Percentiles rank a stretch among this genome's conserved stretches.
Conservation (phyloP, 2,113 vertebrate species). For the Pipa parva region DNA sequence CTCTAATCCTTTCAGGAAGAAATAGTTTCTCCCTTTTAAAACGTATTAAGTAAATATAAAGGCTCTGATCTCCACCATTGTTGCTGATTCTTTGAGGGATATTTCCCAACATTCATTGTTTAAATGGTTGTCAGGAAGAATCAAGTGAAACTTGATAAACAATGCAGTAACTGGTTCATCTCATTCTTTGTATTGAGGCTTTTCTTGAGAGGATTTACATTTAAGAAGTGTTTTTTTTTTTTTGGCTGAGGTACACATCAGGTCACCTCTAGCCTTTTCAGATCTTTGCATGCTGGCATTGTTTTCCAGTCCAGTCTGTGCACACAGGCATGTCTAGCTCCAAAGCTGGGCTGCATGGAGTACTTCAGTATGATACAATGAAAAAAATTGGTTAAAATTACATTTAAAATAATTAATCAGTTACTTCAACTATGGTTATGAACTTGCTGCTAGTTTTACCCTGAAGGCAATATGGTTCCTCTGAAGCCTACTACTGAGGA, state of each 20-base stretch:
- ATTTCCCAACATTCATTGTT: slow-evolving; percentile 93
- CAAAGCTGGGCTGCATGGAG: not conserved
- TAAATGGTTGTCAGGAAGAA: slow-evolving; percentile 96
- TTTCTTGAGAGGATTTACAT: slow-evolving; percentile 77
- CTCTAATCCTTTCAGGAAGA: slow-evolving; percentile 92
- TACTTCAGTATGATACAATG: not conserved
- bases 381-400: too few relatives aligned
- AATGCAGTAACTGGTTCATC: slow-evolving; percentile 82
- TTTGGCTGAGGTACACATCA: slow-evolving; percentile 60
- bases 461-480: too few relatives aligned
- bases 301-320: not conserved
- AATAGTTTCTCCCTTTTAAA: slow-evolving; percentile 82
- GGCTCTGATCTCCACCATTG: slow-evolving; percentile 83
- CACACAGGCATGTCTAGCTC: not conserved
- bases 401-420: too few relatives aligned
- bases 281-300: slow-evolving; percentile 25
- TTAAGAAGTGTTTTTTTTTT: slow-evolving; percentile 60
- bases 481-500: too few relatives aligned
- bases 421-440: too few relatives aligned
- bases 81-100: slow-evolving; percentile 80
- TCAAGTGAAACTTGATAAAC: slow-evolving; percentile 91
- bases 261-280: slow-evolving; percentile 57
- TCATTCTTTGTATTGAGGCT: slow-evolving; percentile 67
- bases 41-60: slow-evolving; percentile 83
- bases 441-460: too few relatives aligned